These are phyloP conservation scores for Pemphredon lugubris DNA, from an alignment of 2,888 invertebrate species.

Conservation along the genomic window DNA sequence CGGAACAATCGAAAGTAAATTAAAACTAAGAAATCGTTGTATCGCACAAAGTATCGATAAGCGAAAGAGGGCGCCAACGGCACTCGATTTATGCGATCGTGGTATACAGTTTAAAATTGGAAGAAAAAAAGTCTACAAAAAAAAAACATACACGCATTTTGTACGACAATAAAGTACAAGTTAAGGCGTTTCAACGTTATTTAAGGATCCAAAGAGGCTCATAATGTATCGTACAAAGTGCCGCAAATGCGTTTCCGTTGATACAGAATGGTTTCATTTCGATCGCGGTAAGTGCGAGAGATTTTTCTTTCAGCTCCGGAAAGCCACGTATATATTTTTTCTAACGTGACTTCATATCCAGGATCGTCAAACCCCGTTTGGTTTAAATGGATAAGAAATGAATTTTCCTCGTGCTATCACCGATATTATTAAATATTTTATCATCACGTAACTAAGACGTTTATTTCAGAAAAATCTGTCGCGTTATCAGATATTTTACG, in stretches of 20 bases:
- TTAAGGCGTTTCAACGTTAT: constrained; percentile 51
- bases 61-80: constrained; percentile 32
- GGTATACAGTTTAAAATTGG: constrained; percentile 27
- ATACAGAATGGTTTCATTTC: neutral
- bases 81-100: constrained; percentile 46
- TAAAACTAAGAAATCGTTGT: constrained; percentile 37
- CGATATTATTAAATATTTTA: no score
- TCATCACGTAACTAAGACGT: no score
- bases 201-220: constrained; percentile 19
- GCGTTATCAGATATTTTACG: no score
- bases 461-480: no score
- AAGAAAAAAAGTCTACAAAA: constrained; percentile 7
- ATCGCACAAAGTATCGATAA: constrained; percentile 57
- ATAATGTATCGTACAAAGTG: constrained; percentile 11
- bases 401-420: no score
- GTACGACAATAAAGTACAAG: constrained; percentile 55
- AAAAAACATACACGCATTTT: constrained; percentile 41
- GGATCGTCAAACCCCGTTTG: no score
- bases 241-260: neutral
- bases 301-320: no score
- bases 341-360: no score
- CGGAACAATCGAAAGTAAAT: constrained; percentile 32
- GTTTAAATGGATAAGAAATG: no score
- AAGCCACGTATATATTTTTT: no score
- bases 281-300: neutral